A percentile compares a stretch with the other conserved stretches of the same genome.
phyloP scores from a whole-genome alignment of 2,113 vertebrate species.

The Pithys albifrons region DNA sequence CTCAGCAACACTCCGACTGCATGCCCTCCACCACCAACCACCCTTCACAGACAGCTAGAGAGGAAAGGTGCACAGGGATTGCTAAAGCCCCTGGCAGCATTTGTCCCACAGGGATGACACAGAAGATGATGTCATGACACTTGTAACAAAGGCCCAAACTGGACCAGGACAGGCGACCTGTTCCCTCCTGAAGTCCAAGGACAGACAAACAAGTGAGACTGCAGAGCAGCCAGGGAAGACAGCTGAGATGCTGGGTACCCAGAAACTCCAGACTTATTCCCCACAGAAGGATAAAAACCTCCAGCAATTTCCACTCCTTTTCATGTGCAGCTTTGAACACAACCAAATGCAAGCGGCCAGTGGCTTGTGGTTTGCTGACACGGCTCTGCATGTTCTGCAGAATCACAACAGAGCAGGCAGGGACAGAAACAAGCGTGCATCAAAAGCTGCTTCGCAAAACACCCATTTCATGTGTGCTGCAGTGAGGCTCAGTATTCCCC shows the following conservation, averaged over 20 bases:
- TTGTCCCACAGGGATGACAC: not conserved
- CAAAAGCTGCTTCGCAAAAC: slow-evolving; percentile 42
- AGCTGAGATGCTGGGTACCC: not conserved
- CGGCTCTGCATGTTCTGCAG: not conserved
- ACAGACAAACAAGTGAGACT: not conserved
- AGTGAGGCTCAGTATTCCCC: not conserved
- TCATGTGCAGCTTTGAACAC: slow-evolving; percentile 5
- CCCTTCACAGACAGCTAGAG: not conserved
- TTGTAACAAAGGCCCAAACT: not conserved
- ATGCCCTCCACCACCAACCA: not conserved
- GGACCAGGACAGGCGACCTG: not conserved
- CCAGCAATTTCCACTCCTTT: not conserved
- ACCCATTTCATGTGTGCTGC: not conserved
- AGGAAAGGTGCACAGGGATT: not conserved
- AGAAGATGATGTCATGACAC: not conserved
- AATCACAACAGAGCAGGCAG: not conserved
- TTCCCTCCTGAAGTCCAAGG: not conserved
- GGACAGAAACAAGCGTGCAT: not conserved
- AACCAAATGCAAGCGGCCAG: not conserved
- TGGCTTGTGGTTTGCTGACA: not conserved
- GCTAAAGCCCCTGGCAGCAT: not conserved
- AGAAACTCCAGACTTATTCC: not conserved
- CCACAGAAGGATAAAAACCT: not conserved
- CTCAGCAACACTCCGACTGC: not conserved
- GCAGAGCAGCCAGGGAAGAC: not conserved